Evolutionary conservation across 2,888 invertebrate species (phyloP), one percentile per base, ranked within the genome.

Genomic region (Drosophila imparisetae): DNA sequence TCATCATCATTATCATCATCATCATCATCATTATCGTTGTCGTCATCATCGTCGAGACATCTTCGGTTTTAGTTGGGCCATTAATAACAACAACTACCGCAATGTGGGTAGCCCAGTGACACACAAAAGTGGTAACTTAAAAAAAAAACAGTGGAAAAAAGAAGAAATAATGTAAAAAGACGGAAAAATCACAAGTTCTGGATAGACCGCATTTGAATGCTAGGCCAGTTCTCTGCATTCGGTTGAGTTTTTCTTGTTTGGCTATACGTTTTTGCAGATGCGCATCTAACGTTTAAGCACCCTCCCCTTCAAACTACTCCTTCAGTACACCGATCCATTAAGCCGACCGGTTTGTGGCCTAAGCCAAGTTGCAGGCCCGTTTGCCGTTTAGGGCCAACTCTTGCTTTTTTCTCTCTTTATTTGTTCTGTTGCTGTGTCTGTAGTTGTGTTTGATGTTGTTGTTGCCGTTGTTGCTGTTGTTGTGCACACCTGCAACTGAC

Each of bases 41-140:
- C 65, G 50, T 52, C 40, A 40, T 53, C 62, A 49, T 65, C 55
- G 68, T 50, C 18, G 75, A 81, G 77, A 85, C 83, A 86, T 83
- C 89, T 83, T 80, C 73, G 67, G 83, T 70, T 67, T 70, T 71
- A 71, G 78, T 75, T 80, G 71, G 57, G 78, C 68, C 89, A 88
- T 88, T 84, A 84, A 80, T 80, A 78, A 75, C 78, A 80, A 87
- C 80, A 75, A 78, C 82, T 66, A 63, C 71, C 60, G 88, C 89
- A 69, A 80, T 88, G 89, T 83, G 89, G 86, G 89, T 86, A 84
- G 83, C 76, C 83, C 78, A 88, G 86, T 90, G 90, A 89, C 86
- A 86, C 81, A 86, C 86, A 80, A 85, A 83, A 76, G 59, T 89
- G 77, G 60, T 75, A 84, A 78, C 71, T 60, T 58, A 62, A 54